Base-by-base conservation (phyloP, 2,797 vertebrate genomes). In the Malacoraja senta region DNA sequence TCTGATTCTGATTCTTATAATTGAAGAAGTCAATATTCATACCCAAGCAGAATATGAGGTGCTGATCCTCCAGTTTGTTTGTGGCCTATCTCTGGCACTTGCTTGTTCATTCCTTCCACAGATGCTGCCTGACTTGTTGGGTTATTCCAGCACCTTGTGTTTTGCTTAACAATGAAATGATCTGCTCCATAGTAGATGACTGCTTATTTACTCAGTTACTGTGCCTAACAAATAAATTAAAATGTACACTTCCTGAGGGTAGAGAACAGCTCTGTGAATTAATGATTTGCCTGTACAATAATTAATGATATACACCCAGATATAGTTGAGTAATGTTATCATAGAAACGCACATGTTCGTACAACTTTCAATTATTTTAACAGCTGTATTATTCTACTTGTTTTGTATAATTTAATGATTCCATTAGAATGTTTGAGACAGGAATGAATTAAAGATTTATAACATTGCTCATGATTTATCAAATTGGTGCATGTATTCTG, bases 371-470 rank as follows among this genome's bases (percentile, higher is more conserved):
- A 32, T 88, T 68, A 88, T 35, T 44, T 8, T 88, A 68, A 21
- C 61, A 88, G 61, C 61, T 65, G 15, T 88, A 29, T 63, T 68
- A 88, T 65, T 32, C 84, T 2, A 88, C 35, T 88, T 68, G 65
- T 35, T 68, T 35, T 35, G 68, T 65, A 68, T 68, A 0, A 68
- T n/a, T 29, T 88, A 9, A 35, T 68, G n/a, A 21, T 3, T 35
- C 61, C 61, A 35, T 88, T 65, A 68, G 17, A 65, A 65, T 21
- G 61, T 35, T 32, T n/a, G 84, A 65, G 84, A 88, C 84, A 88
- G n/a, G 84, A 68, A 88, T 68, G 32, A 35, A 63, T 88, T 53
- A 32, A 88, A 88, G 29, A 65, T 88, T 88, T 15, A 88, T 32
- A 65, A 32, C 58, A 88, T 32, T 88, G 61, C 61, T 65, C 58